These are phyloP conservation scores for human (Homo sapiens) DNA, from an alignment of 2,113 vertebrate species.

Conservation along the genomic window DNA sequence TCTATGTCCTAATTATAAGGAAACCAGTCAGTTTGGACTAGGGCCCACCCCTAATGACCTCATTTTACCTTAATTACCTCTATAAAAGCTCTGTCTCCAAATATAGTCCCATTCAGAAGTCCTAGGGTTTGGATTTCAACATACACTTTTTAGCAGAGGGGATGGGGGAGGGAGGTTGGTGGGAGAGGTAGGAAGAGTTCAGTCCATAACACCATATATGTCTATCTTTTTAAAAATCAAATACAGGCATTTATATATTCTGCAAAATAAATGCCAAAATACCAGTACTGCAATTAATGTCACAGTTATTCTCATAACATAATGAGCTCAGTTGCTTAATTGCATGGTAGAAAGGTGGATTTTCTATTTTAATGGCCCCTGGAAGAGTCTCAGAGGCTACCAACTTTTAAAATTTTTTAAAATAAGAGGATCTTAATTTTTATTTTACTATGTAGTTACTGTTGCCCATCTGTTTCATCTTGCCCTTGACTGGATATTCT, in stretches of 20 bases:
- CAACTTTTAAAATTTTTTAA: background rate
- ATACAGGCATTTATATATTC: background rate
- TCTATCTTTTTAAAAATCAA: conserved; percentile 1
- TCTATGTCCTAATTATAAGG: background rate
- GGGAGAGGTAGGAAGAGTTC: background rate
- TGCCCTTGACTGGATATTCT: background rate
- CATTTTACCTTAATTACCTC: background rate
- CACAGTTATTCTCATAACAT: background rate
- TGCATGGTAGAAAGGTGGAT: background rate
- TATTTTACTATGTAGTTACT: background rate
- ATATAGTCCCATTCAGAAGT: background rate
- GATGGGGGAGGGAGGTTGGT: no score
- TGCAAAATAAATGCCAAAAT: conserved; percentile 23
- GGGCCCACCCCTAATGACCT: background rate
- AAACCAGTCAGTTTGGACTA: background rate
- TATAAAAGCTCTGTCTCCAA: background rate
- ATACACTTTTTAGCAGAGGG: background rate
- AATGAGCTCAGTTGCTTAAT: background rate
- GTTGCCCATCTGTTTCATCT: background rate
- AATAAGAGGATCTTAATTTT: background rate
- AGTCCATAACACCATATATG: background rate
- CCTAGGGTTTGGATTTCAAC: background rate
- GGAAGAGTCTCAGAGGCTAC: background rate
- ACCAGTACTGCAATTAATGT: background rate
- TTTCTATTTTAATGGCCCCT: background rate